These are phyloP conservation scores for Strigamia maritima DNA, from an alignment of 2,888 invertebrate genomes.

Conservation along the genomic window DNA sequence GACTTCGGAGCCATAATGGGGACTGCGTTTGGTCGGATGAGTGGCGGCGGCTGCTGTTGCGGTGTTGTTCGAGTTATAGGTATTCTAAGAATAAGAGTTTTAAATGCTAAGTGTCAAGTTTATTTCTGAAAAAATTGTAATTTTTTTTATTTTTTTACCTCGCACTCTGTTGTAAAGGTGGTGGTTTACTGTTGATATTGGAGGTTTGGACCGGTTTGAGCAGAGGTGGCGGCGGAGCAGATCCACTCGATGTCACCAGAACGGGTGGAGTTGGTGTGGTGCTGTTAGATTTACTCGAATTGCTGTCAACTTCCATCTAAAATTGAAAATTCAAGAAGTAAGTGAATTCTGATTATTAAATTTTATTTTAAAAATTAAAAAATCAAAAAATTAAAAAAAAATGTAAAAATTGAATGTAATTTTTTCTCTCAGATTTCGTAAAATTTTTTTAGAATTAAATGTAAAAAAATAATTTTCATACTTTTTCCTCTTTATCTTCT, in stretches of 20 bases:
- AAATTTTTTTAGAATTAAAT: no score
- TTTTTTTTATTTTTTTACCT: constrained; percentile 25
- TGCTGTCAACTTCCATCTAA: constrained; percentile 41
- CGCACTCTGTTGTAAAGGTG: constrained; percentile 39
- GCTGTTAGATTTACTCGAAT: constrained; percentile 40
- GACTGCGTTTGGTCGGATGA: constrained; percentile 41
- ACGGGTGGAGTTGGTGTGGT: constrained; percentile 41
- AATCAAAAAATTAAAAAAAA: background rate
- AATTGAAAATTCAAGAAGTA: background rate
- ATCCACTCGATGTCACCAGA: constrained; percentile 27
- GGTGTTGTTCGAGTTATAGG: constrained; percentile 19
- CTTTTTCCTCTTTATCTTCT: constrained; percentile 49
- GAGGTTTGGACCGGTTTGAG: constrained; percentile 39
- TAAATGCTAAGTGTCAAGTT: background rate
- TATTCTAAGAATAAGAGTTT: constrained; percentile 30
- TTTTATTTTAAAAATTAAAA: background rate
- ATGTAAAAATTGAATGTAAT: background rate
- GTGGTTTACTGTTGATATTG: constrained; percentile 39
- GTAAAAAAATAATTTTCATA: background rate
- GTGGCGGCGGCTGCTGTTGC: constrained; percentile 42
- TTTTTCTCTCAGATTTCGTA: no score
- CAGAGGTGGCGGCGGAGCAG: constrained; percentile 41
- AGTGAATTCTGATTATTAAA: background rate
- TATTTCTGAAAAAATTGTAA: no score
- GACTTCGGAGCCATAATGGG: constrained; percentile 40